A percentile compares a stretch with the other conserved stretches of the same genome.
These are phyloP conservation scores for Drosophila varians DNA, from an alignment of 1,140 invertebrate species.

Conservation along the genomic window DNA sequence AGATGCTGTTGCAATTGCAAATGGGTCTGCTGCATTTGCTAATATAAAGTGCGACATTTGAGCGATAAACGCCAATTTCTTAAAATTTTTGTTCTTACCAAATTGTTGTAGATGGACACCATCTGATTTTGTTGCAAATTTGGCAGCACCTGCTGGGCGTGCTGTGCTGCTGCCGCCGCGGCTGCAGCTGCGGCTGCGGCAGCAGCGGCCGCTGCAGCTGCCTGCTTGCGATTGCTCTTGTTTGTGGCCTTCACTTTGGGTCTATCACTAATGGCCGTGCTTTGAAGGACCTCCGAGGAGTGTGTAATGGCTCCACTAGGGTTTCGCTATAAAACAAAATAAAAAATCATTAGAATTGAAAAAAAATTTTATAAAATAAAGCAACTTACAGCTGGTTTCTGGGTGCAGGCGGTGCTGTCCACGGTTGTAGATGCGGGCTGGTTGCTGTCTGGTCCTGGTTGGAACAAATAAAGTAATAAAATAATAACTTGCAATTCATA, in stretches of 20 bases:
- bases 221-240: conserved; percentile 89
- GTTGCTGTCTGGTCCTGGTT: conserved; percentile 43
- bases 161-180: conserved; percentile 49
- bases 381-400: conserved; percentile 46
- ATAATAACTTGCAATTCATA: background rate
- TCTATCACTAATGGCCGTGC: conserved; percentile 90
- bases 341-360: background rate
- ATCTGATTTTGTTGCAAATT: conserved; percentile 75
- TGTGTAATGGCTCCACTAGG: conserved; percentile 75
- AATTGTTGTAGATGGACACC: conserved; percentile 82
- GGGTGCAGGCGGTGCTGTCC: conserved; percentile 36
- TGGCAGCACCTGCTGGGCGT: conserved; percentile 51
- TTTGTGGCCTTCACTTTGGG: conserved; percentile 91
- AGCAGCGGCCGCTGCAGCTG: conserved; percentile 57
- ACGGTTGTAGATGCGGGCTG: conserved; percentile 17
- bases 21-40: conserved; percentile 59
- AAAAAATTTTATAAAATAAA: background rate
- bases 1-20: conserved; percentile 64
- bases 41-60: background rate
- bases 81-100: too few relatives aligned
- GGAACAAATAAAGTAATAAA: background rate
- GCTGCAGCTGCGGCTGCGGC: conserved; percentile 44
- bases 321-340: conserved; percentile 35
- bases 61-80: too few relatives aligned
- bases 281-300: conserved; percentile 85